Conservation (phyloP, 2,113 vertebrate genomes). For the Capricornis sumatraensis region DNA sequence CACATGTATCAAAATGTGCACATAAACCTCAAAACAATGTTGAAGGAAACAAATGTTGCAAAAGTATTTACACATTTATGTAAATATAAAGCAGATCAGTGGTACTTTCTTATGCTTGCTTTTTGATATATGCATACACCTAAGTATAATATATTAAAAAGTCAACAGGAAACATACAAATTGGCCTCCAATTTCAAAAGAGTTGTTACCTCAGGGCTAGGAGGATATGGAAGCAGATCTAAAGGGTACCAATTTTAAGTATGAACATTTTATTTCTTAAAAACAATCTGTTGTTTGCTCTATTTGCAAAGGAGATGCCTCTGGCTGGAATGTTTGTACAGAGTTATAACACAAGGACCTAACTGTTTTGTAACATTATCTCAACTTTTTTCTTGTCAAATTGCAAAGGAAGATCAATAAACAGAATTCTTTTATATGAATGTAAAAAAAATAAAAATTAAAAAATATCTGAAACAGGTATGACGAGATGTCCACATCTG, state of each 20-base stretch:
- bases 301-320: slow-evolving; percentile 27
- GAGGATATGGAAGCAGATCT: background rate
- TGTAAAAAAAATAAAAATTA: slow-evolving; percentile 44
- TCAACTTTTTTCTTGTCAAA: slow-evolving; percentile 52
- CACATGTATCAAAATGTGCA: background rate
- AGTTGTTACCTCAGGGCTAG: background rate
- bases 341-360: background rate
- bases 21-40: background rate
- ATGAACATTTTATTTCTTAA: background rate
- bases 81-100: background rate
- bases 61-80: background rate
- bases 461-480: background rate
- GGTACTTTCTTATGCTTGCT: background rate
- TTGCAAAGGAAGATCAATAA: slow-evolving; percentile 56
- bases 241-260: background rate
- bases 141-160: background rate
- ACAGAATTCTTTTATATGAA: slow-evolving; percentile 73
- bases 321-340: background rate
- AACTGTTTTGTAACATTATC: slow-evolving; percentile 28
- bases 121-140: background rate
- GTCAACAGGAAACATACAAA: background rate
- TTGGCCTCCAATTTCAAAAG: background rate
- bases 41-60: background rate
- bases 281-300: background rate
- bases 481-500: background rate